A percentile compares a stretch with the other conserved stretches of the same genome.
Evolutionary conservation across 2,797 vertebrate genomes (phyloP).

Genomic region (Crocodylus rhombifer): DNA sequence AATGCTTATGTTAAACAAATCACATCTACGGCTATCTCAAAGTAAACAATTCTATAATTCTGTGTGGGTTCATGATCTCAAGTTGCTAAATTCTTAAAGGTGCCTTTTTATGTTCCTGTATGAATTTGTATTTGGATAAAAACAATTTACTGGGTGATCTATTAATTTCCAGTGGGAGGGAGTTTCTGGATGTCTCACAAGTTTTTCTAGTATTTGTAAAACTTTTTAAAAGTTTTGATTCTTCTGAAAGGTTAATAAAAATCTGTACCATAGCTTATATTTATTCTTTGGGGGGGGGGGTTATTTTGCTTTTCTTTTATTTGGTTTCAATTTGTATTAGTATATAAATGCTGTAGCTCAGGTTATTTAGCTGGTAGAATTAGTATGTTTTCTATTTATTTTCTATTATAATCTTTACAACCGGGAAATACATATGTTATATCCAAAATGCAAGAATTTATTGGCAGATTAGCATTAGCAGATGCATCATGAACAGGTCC

Average conservation of each 20-base stretch:
- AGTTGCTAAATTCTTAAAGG: not conserved
- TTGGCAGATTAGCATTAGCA: not conserved
- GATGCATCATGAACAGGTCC: too few relatives aligned
- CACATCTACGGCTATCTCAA: not conserved
- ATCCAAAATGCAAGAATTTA: not conserved
- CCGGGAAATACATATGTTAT: not conserved
- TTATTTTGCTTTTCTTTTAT: not conserved
- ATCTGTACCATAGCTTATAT: not conserved
- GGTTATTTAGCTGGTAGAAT: not conserved
- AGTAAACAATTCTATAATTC: not conserved
- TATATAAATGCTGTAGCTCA: not conserved
- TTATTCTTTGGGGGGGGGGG: not conserved
- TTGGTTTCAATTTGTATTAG: not conserved
- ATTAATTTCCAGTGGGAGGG: not conserved
- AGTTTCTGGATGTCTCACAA: not conserved
- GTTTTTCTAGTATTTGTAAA: not conserved
- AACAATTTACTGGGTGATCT: not conserved
- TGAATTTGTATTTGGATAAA: not conserved
- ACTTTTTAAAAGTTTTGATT: not conserved
- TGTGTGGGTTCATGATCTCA: conserved; percentile 5
- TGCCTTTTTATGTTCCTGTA: too few relatives aligned
- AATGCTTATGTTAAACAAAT: not conserved
- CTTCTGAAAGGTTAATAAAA: not conserved
- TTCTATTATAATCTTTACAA: not conserved
- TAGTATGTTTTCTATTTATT: not conserved